phyloP scores from a whole-genome alignment of 1,140 invertebrate genomes.

The Drosophila dunni region DNA sequence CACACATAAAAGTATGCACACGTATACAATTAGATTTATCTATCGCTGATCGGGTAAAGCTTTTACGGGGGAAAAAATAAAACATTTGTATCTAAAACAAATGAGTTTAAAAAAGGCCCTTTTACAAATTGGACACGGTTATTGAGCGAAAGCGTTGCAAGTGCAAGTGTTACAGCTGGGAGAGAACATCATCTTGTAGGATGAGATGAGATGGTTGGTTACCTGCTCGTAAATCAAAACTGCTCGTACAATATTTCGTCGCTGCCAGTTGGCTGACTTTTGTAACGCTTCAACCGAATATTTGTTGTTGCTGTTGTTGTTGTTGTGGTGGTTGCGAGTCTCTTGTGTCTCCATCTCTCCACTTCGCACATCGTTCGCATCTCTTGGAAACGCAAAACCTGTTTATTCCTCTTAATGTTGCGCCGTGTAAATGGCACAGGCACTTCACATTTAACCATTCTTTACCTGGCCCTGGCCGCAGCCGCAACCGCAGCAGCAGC shows the following conservation, averaged over 20 bases:
- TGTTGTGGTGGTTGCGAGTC: constrained; percentile 24
- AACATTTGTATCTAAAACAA: constrained; percentile 31
- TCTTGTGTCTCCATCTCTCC: constrained; percentile 42
- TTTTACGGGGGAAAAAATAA: constrained; percentile 18
- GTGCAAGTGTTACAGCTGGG: constrained; percentile 68
- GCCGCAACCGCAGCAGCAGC: not conserved
- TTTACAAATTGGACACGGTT: constrained; percentile 18
- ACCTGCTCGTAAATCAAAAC: constrained; percentile 61
- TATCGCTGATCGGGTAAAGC: constrained; percentile 10
- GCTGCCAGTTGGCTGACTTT: constrained; percentile 54
- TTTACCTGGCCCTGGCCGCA: constrained; percentile 21
- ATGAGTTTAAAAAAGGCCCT: constrained; percentile 37
- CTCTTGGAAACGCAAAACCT: constrained; percentile 56
- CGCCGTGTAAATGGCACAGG: constrained; percentile 50
- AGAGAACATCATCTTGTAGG: constrained; percentile 13
- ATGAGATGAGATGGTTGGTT: constrained; percentile 18
- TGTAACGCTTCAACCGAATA: constrained; percentile 69
- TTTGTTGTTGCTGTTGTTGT: constrained; percentile 27
- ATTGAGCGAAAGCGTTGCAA: constrained; percentile 64
- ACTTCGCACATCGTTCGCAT: constrained; percentile 54
- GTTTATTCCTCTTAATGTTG: constrained; percentile 41
- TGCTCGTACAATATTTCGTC: constrained; percentile 56
- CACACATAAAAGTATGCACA: constrained; percentile 3
- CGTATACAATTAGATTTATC: constrained; percentile 15
- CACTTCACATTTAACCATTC: constrained; percentile 46